Evolutionary conservation across 2,113 vertebrate genomes (phyloP), one percentile per base, ranked within the genome.

Genomic region (Spizaetus ornatus): DNA sequence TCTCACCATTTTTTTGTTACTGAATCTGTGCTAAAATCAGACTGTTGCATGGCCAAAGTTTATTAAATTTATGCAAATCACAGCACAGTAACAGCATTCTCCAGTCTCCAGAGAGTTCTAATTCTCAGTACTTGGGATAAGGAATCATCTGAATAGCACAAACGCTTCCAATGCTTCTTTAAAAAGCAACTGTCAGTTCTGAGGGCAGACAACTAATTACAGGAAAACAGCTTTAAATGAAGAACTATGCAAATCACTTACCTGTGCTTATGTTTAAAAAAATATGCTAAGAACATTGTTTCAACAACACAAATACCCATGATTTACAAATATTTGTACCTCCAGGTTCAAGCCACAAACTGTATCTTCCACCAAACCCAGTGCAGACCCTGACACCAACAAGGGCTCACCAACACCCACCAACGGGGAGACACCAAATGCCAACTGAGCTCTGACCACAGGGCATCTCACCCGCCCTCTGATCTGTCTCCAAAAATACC

Each of bases 1-100:
- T 7, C 47, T 61, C 0, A 0, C 12, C 13, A 5, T 7, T 5
- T 20, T 19, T 61, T 29, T 29, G 11, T 53, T 43, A 65, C 0
- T 6, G 21, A 81, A 47, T 31, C 16, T 22, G 45, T 36, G 63
- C 23, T 72, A 23, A 79, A 55, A 67, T 47, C 43, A 40, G 58
- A 16, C 48, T 31, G 18, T 9, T 12, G n/a, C 77, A 6, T 1
- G 6, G 76, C 16, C 40, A 38, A 78, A 45, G 83, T 52, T 70
- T 59, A 42, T 47, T 67, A 43, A 34, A 83, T 34, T 15, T 6
- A 48, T 13, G 26, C 34, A 86, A 66, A 69, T 61, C 21, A 13
- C 55, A 47, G 36, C 67, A 38, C 3, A 15, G 26, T 19, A 63
- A 32, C 17, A 27, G 43, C 4, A 3, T 23, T 56, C n/a, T 38